Base-by-base conservation (phyloP, 2,113 vertebrate species). In the Narcine bancroftii region DNA sequence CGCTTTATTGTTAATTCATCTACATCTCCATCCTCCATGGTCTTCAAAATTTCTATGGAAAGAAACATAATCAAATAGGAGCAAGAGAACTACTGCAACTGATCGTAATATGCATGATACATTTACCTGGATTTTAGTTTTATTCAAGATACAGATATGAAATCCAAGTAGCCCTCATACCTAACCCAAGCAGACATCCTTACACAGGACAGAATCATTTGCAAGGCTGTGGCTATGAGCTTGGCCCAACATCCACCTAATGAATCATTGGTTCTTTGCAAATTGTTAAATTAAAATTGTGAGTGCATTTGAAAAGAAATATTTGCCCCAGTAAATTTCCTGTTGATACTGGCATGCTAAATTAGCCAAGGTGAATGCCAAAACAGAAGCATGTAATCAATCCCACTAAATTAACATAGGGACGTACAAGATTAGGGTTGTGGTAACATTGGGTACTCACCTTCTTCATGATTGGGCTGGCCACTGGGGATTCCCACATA, bases 401-500 rank as follows among this genome's bases (percentile, higher is more conserved):
- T 39, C 63, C 56, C 36, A 36, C 7, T 9, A 65, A 65, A 65
- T 2, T 26, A 24, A 13, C 15, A 60, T n/a, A 50, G 45, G 36
- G 71, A 92, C 15, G 0, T 60, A 89, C 21, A 42, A 13, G 26
- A 9, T 66, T 66, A 39, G 60, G 36, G n/a, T 60, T 26, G 29
- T 19, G 9, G 39, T 15, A 50, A 21, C n/a, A 92, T 29, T 89
- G 0, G 87, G 11, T 29, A 47, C 92, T 66, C 72, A 97, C 96
- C 96, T 94, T 96, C 96, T 92, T 97, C 96, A 21, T 97, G 96
- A 29, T 96, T 95, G 63, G 94, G 93, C 93, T 96, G 95, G 81
- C 96, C 96, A 83, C 95, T 95, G 79, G 96, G 96, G 93, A 97
- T 97, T 0, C 96, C 96, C 92, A 97, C 96, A 0, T 97, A 97